Evolutionary conservation across 2,888 invertebrate species (phyloP).

Genomic region (Cerastis leucographa): DNA sequence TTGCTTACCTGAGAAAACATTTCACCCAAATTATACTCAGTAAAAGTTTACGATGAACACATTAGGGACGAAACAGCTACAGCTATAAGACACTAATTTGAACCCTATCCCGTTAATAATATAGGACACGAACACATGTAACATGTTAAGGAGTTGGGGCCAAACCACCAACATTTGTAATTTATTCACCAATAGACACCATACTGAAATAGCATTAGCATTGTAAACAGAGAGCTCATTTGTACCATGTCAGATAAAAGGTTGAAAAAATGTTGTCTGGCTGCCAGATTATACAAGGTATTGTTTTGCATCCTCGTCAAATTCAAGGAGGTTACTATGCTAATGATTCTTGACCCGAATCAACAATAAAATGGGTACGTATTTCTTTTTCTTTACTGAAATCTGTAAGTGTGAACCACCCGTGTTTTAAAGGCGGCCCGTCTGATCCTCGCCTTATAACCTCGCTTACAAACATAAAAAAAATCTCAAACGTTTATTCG

Average conservation of each 20-base stretch:
- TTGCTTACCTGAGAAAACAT: slow-evolving; percentile 57
- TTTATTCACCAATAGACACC: slow-evolving; percentile 12
- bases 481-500: too few species aligned
- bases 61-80: slow-evolving; percentile 32
- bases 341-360: too few species aligned
- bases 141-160: slow-evolving; percentile 74
- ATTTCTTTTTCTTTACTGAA: too few species aligned
- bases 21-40: slow-evolving; percentile 12
- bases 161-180: slow-evolving; percentile 31
- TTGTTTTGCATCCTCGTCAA: too few species aligned
- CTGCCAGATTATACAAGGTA: slow-evolving; percentile 1
- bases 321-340: too few species aligned
- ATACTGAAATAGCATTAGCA: slow-evolving; percentile 32
- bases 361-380: too few species aligned
- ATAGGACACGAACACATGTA: slow-evolving; percentile 52
- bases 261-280: slow-evolving; percentile 24
- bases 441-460: too few species aligned
- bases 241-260: slow-evolving; percentile 17
- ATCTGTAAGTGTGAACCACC: too few species aligned
- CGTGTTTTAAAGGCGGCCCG: too few species aligned
- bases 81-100: slow-evolving; percentile 22
- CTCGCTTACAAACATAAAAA: too few species aligned
- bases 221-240: slow-evolving; percentile 28
- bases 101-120: slow-evolving; percentile 44
- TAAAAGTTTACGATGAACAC: slow-evolving; percentile 7